A percentile compares a stretch with the other conserved stretches of the same genome.
These are phyloP conservation scores for Patella pellucida DNA, from an alignment of 2,888 invertebrate genomes.

Conservation along the genomic window DNA sequence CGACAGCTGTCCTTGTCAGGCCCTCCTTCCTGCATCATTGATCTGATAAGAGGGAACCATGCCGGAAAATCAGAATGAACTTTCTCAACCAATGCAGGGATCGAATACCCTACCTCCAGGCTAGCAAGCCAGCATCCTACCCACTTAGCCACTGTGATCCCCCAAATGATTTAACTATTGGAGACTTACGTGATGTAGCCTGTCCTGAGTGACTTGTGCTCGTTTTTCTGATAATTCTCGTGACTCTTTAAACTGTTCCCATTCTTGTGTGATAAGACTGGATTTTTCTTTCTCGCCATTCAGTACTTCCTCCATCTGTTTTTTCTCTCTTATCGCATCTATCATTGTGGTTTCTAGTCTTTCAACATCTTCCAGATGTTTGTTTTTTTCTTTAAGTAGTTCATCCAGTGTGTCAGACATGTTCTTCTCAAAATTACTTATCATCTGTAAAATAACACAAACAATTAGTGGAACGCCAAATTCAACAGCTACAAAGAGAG, in stretches of 20 bases:
- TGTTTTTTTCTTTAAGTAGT: constrained; percentile 54
- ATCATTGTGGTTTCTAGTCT: constrained; percentile 45
- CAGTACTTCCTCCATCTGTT: constrained; percentile 46
- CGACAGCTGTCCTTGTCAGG: too few species aligned
- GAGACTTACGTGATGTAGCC: constrained; percentile 48
- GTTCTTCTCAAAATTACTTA: constrained; percentile 56
- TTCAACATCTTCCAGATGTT: constrained; percentile 43
- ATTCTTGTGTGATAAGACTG: constrained; percentile 48
- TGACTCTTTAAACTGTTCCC: constrained; percentile 53
- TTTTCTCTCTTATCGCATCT: constrained; percentile 34
- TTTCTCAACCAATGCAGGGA: too few species aligned
- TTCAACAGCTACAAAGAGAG: too few species aligned
- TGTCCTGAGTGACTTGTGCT: constrained; percentile 53
- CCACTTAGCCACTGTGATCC: too few species aligned
- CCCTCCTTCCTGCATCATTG: too few species aligned
- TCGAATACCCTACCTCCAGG: too few species aligned
- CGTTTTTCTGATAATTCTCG: constrained; percentile 50
- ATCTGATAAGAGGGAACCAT: too few species aligned
- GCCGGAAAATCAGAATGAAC: too few species aligned
- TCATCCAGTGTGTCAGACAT: constrained; percentile 53
- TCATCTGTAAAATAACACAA: constrained; percentile 45
- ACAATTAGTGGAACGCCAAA: too few species aligned
- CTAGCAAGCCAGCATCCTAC: too few species aligned
- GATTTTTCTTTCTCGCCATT: constrained; percentile 50
- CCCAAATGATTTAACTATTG: background rate